Conservation (phyloP, 1,140 invertebrate species). For the Heliothis virescens region DNA sequence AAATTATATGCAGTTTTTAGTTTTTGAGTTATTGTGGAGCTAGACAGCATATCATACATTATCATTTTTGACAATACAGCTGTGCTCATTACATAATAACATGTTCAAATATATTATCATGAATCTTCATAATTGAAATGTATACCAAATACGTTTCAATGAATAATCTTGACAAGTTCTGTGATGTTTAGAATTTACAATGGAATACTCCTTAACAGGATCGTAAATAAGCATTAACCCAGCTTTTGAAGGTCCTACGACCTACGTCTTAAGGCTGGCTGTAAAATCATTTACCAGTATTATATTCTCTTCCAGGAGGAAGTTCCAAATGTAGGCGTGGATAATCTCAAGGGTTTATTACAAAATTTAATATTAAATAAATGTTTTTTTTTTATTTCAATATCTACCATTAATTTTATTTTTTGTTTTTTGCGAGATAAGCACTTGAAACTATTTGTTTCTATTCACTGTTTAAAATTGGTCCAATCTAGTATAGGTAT, state of each 20-base stretch:
- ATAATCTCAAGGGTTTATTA: conserved; percentile 19
- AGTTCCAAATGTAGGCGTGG: conserved; percentile 16
- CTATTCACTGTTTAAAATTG: too few relatives aligned
- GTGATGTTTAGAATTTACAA: conserved; percentile 40
- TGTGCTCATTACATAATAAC: too few relatives aligned
- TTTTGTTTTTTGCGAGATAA: too few relatives aligned
- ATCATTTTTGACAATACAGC: too few relatives aligned
- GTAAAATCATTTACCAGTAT: conserved; percentile 48
- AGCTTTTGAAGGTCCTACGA: conserved; percentile 39
- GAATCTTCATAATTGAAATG: background rate
- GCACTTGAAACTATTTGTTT: too few relatives aligned
- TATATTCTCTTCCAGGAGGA: conserved; percentile 11
- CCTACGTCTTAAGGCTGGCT: conserved; percentile 30
- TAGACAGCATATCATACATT: too few relatives aligned
- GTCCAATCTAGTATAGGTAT: too few relatives aligned
- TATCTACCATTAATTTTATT: too few relatives aligned
- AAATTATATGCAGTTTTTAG: too few relatives aligned
- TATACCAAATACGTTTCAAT: background rate
- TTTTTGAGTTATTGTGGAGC: too few relatives aligned
- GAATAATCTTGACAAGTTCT: conserved; percentile 3
- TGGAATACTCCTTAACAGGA: conserved; percentile 33
- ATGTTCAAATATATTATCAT: too few relatives aligned
- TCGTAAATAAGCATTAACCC: conserved; percentile 47
- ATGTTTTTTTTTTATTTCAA: background rate
- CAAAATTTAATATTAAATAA: background rate